phyloP scores from a whole-genome alignment of 2,888 invertebrate genomes.

The Suillia variegata region DNA sequence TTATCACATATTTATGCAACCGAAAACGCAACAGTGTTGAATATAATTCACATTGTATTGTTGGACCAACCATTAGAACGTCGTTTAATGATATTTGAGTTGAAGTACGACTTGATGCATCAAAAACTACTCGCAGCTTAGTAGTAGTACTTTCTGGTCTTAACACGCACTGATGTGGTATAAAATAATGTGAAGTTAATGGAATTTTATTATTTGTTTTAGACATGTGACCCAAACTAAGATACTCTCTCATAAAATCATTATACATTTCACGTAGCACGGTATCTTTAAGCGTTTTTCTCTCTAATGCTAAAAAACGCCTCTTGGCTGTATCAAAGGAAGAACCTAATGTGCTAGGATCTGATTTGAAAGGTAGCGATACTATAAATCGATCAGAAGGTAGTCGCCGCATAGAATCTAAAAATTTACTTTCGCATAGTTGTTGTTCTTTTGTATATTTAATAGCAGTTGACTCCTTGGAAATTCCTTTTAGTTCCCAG shows the following conservation, averaged over 20 bases:
- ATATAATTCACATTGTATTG: constrained; percentile 14
- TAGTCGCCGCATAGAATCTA: background rate
- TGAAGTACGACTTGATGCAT: constrained; percentile 21
- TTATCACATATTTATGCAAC: constrained; percentile 4
- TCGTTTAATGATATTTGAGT: constrained; percentile 24
- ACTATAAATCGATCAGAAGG: constrained; percentile 12
- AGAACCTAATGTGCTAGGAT: constrained; percentile 12
- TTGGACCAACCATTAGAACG: constrained; percentile 15
- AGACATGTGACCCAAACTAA: constrained; percentile 25
- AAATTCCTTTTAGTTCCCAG: constrained; percentile 12
- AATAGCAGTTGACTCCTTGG: constrained; percentile 8
- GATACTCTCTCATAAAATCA: constrained; percentile 24
- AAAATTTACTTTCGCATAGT: constrained; percentile 11
- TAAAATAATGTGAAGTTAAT: constrained; percentile 13
- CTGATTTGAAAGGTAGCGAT: constrained; percentile 5
- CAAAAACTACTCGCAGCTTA: constrained; percentile 20
- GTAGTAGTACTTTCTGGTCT: constrained; percentile 19
- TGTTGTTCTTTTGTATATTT: constrained; percentile 15
- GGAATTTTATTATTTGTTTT: constrained; percentile 8
- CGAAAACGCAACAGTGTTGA: constrained; percentile 9
- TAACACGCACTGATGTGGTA: constrained; percentile 23
- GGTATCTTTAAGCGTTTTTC: constrained; percentile 9
- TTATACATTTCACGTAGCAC: constrained; percentile 9
- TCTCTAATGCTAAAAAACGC: constrained; percentile 11
- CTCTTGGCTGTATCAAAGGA: background rate